Base-by-base conservation (phyloP, 2,797 vertebrate species). In the Scleropages formosus region DNA sequence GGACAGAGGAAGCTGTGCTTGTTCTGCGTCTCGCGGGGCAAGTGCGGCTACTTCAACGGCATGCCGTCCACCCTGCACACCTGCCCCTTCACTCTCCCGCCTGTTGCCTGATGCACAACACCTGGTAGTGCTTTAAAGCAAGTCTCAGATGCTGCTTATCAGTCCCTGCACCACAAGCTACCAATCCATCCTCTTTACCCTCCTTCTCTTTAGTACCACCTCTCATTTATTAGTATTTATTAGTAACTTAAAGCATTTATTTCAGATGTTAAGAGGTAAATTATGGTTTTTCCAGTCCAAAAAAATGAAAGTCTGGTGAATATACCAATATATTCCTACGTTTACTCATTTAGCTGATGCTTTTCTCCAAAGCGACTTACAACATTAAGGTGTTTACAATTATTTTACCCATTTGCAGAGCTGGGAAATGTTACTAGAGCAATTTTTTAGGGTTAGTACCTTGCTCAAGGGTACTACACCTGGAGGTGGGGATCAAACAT, bases 1-100 rank as follows among this genome's bases (percentile, higher is more conserved):
- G 88, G 91, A 88, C 85, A 82, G 83, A 91, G 85, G 91, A 85
- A 82, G 79, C 89, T 91, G 92, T 93, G 91, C 91, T 93, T 93
- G 89, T 87, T 85, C 90, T 87, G 86, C 86, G 78, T 81, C 82
- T 75, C 82, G 86, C 90, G 89, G 82, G 18, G 89, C 87, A 91
- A 92, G 88, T 91, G 93, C 92, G 89, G 88, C 88, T 75, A 87
- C 83, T 85, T 87, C 87, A 89, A 88, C 87, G 91, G 92, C 92
- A 92, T 93, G 92, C 87, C 75, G 88, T 87, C 92, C 85, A 86
- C 91, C 92, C 73, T 88, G 88, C 86, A 58, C 51, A 20, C 64
- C 22, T 22, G 8, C 7, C 65, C 58, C 73, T 60, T 8, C n/a
- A n/a, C n/a, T 26, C 31, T 58, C 39, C 22, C 87, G 80, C 74